A percentile compares a stretch with the other conserved stretches of the same genome.
phyloP scores from a whole-genome alignment of 64 coral and sea anemone genomes.

The Anthopleura sola region DNA sequence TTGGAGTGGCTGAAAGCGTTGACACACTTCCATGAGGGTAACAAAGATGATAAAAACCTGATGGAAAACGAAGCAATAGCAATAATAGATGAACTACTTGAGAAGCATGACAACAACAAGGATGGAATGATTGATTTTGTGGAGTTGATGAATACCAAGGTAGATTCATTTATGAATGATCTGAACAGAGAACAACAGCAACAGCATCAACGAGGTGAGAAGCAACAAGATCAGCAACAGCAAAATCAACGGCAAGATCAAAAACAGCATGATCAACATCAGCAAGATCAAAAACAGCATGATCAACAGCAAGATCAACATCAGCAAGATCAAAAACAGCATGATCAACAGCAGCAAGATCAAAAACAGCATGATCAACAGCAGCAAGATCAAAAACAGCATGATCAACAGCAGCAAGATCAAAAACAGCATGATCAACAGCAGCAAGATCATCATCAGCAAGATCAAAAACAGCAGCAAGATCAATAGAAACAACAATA shows the following conservation, averaged over 20 bases:
- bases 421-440: neutral
- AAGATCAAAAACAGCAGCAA: neutral
- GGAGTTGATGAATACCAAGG: conserved; percentile 90
- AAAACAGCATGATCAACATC: neutral
- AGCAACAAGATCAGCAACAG: neutral
- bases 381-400: neutral
- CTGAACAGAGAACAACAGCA: conserved; percentile 41
- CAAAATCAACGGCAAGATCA: neutral
- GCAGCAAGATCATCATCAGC: neutral
- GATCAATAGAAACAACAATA: neutral
- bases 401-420: neutral
- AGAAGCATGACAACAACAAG: conserved; percentile 78
- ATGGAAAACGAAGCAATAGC: conserved; percentile 79
- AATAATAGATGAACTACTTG: conserved; percentile 88
- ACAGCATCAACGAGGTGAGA: neutral
- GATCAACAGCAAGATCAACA: neutral
- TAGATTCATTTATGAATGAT: conserved; percentile 72
- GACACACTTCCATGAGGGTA: conserved; percentile 78
- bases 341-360: neutral
- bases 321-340: neutral
- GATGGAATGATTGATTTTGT: conserved; percentile 95
- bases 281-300: neutral
- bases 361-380: neutral
- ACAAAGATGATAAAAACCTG: conserved; percentile 38
- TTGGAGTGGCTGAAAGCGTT: conserved; percentile 78